Evolutionary conservation across 2,888 invertebrate genomes (phyloP).

Genomic region (Ectemnius lituratus): DNA sequence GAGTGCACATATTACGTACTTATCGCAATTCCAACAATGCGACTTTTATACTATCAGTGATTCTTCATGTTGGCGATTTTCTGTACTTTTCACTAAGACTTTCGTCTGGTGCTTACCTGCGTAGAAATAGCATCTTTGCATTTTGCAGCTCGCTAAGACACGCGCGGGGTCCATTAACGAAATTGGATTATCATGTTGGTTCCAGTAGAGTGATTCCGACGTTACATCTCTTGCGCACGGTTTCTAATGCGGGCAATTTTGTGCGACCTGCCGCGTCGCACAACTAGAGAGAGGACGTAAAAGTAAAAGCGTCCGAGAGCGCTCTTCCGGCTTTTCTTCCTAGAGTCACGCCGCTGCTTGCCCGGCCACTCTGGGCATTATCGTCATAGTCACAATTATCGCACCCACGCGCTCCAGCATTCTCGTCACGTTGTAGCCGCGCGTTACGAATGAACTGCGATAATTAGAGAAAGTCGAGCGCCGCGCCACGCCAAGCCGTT

Average conservation of each 20-base stretch:
- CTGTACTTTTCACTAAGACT: too few relatives aligned
- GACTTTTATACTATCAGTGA: too few relatives aligned
- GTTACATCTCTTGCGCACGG: neutral
- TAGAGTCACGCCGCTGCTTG: neutral
- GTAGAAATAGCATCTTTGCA: too few relatives aligned
- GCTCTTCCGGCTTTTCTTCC: neutral
- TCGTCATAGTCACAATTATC: constrained; percentile 50
- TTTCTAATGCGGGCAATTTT: constrained; percentile 1
- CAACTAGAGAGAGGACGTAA: neutral
- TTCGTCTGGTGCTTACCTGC: too few relatives aligned
- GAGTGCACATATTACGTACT: too few relatives aligned
- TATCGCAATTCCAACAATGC: too few relatives aligned
- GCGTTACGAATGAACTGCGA: constrained; percentile 49
- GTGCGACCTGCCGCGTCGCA: neutral
- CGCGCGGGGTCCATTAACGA: too few relatives aligned
- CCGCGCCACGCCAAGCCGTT: neutral
- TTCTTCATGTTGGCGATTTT: too few relatives aligned
- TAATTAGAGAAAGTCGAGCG: constrained; percentile 58
- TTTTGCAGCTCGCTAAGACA: too few relatives aligned
- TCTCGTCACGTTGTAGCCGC: constrained; percentile 28
- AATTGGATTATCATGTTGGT: too few relatives aligned
- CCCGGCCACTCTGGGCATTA: constrained; percentile 38
- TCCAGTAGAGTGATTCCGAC: neutral
- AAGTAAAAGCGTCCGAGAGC: neutral
- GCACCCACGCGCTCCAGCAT: constrained; percentile 16